Evolutionary conservation across 2,888 invertebrate genomes (phyloP).

Genomic region (Phanerotoma sp.): DNA sequence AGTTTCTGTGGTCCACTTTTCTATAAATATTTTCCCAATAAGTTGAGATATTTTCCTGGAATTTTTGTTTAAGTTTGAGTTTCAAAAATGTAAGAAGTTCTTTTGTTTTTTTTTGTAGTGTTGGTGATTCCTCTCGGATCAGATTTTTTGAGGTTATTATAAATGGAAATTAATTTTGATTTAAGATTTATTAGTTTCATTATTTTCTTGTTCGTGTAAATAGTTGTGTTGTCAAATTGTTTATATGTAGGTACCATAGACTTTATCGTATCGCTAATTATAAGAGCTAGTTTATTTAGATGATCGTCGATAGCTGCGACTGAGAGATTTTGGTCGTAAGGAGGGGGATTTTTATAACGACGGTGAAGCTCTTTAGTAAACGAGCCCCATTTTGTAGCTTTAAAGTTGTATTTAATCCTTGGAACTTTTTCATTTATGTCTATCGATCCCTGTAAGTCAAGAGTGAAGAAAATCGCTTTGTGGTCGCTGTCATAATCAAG

Average conservation of each 20-base stretch:
- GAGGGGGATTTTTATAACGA: not conserved
- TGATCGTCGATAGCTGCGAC: not conserved
- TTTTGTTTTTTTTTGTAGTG: too few relatives aligned
- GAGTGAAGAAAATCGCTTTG: not conserved
- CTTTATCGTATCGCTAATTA: not conserved
- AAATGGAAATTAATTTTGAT: not conserved
- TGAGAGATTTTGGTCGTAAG: not conserved
- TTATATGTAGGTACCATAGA: not conserved
- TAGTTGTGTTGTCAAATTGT: not conserved
- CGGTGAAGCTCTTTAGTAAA: not conserved
- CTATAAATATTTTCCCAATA: too few relatives aligned
- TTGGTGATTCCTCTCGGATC: too few relatives aligned
- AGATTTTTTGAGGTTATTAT: constrained; percentile 19
- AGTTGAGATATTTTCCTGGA: not conserved
- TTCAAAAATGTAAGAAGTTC: too few relatives aligned
- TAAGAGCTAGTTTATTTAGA: not conserved
- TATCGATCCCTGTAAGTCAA: too few relatives aligned
- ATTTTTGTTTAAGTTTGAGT: too few relatives aligned
- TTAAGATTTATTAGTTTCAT: not conserved
- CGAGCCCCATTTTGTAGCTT: not conserved
- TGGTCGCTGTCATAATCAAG: constrained; percentile 12
- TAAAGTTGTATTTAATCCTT: not conserved
- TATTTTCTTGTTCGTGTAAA: not conserved
- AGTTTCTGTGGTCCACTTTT: too few relatives aligned
- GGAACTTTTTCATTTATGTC: too few relatives aligned